phyloP scores from a whole-genome alignment of 2,113 vertebrate species.

The Myotis lucifugus region DNA sequence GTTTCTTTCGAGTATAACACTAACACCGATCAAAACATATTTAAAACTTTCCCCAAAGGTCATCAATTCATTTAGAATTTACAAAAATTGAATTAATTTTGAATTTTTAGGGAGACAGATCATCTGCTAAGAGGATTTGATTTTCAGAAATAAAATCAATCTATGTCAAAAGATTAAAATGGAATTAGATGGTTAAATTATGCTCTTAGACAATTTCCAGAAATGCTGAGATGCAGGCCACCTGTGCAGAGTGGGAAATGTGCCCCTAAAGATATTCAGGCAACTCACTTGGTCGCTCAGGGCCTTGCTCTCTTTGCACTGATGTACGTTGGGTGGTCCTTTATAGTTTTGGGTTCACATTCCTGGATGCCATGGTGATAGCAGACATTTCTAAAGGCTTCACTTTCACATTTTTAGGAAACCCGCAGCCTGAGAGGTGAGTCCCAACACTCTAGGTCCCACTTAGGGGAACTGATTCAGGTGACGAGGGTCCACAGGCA shows the following conservation, averaged over 20 bases:
- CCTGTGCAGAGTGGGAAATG: background rate
- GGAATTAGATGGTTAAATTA: background rate
- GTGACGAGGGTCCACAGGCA: background rate
- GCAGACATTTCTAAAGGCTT: background rate
- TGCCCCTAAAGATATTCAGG: background rate
- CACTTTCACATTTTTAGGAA: background rate
- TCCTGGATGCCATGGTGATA: background rate
- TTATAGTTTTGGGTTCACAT: background rate
- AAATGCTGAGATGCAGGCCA: background rate
- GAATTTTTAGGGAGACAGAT: background rate
- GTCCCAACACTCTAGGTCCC: background rate
- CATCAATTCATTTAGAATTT: background rate
- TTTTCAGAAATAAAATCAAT: background rate
- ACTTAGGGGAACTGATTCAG: background rate
- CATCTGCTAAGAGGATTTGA: background rate
- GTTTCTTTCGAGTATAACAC: background rate
- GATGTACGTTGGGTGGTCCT: background rate
- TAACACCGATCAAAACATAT: background rate
- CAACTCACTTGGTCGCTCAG: background rate
- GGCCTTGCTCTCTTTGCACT: background rate
- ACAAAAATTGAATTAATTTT: background rate
- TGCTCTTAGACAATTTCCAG: background rate
- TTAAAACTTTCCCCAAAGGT: background rate
- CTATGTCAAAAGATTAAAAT: background rate
- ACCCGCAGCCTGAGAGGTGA: background rate